These are phyloP conservation scores for Microtus ochrogaster DNA, from an alignment of 2,113 vertebrate genomes.

Conservation along the genomic window DNA sequence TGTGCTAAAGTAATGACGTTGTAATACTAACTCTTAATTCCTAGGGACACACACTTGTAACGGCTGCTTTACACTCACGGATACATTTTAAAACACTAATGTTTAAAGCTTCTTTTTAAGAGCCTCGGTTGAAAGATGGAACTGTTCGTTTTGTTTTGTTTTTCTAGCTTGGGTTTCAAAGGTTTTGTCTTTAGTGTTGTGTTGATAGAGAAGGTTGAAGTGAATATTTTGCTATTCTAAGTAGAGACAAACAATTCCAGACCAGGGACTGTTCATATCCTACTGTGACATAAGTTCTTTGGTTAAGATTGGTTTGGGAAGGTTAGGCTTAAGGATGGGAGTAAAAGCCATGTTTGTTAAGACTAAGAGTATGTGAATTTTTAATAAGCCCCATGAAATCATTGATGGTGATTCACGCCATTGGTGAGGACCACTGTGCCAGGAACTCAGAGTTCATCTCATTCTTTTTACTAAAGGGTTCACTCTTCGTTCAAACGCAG, in stretches of 20 bases:
- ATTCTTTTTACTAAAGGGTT: background rate
- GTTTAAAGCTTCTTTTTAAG: background rate
- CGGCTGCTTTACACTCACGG: background rate
- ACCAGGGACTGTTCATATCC: background rate
- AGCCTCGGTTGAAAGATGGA: background rate
- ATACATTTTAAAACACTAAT: background rate
- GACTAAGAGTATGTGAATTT: background rate
- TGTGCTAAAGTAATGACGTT: background rate
- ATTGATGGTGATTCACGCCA: background rate
- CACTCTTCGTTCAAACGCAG: background rate
- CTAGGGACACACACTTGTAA: background rate
- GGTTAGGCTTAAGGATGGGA: background rate
- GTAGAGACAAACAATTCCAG: background rate
- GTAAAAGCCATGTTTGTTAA: background rate
- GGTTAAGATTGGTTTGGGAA: background rate
- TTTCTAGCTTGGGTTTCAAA: background rate
- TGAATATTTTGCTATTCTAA: background rate
- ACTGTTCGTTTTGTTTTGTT: background rate
- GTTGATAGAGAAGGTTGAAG: background rate
- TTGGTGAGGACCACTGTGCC: background rate
- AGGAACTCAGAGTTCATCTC: background rate
- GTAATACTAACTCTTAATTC: background rate
- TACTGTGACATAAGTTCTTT: background rate
- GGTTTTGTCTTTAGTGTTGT: slow-evolving; percentile 21
- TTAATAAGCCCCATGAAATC: background rate